Percentiles rank a stretch among this genome's conserved stretches.
phyloP scores from a whole-genome alignment of 37 sponge, comb jelly and placozoan genomes.

The Bolinopsis microptera region DNA sequence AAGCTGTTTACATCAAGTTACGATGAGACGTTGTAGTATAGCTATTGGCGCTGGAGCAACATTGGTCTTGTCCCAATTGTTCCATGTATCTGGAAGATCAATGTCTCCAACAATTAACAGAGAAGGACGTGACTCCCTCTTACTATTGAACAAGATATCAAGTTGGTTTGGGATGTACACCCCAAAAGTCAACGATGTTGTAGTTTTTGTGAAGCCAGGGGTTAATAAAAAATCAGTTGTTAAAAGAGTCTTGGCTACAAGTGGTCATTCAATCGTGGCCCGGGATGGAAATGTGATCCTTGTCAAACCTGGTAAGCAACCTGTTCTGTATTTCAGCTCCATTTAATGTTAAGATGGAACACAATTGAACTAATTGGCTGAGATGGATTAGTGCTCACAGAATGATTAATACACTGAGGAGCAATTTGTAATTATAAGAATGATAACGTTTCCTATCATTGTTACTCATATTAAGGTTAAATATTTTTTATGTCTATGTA shows the following conservation, averaged over 20 bases:
- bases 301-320: background rate
- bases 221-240: background rate
- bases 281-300: background rate
- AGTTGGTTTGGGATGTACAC: background rate
- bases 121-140: background rate
- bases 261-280: background rate
- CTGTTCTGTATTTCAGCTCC: no score
- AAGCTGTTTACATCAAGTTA: no score
- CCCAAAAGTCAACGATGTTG: background rate
- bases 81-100: conserved; percentile 9
- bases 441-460: no score
- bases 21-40: no score
- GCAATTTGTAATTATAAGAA: no score
- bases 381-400: no score
- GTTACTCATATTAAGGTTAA: no score
- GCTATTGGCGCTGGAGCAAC: background rate
- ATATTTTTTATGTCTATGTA: no score
- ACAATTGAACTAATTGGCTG: no score
- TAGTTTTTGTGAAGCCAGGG: background rate
- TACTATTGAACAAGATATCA: background rate
- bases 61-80: background rate
- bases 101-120: conserved; percentile 10
- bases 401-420: no score
- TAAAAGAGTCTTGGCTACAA: background rate
- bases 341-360: background rate